Evolutionary conservation across 2,888 invertebrate genomes (phyloP), one percentile per base, ranked within the genome.

Genomic region (Beris morrisii): DNA sequence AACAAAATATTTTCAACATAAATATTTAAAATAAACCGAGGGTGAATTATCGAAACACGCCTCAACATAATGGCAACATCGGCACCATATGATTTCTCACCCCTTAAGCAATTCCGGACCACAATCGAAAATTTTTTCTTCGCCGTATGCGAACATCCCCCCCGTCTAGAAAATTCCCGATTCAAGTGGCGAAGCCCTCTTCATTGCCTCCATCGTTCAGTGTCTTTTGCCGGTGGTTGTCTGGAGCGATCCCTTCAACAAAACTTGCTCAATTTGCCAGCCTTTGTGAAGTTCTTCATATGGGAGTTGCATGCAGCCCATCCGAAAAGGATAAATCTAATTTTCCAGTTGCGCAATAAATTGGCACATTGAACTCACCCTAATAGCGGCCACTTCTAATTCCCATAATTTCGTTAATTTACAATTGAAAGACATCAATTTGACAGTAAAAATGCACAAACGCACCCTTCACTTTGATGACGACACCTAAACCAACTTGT

Each of bases 331-430:
- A 64, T 64, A 66, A 69, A 69, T 69, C 68, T 66, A 69, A 69
- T 69, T 69, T 69, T 63, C 64, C 66, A 66, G 68, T 69, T 69
- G 68, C 68, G 48, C 66, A 64, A 69, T 66, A 64, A 69, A 69
- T 69, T 69, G 68, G 64, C 68, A 66, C 68, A 69, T 69, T 69
- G 68, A 69, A 64, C 68, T 64, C 64, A 53, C 63, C 64, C 56
- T 65, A 65, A 65, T 65, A 55, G 48, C 30, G 55, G 48, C 38
- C 48, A 46, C 56, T 64, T 64, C 57, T 66, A 69, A 69, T 69
- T 66, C 66, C 64, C 52, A 61, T 69, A 69, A 69, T 69, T 69
- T 69, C 38, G 68, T 69, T 69, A 69, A 69, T 69, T 69, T 64
- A 32, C 66, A 64, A 64, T 66, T 69, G 66, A 69, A 66, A 57